Evolutionary conservation across 2,888 invertebrate genomes (phyloP), one percentile per base, ranked within the genome.

Genomic region (Seira ritae): DNA sequence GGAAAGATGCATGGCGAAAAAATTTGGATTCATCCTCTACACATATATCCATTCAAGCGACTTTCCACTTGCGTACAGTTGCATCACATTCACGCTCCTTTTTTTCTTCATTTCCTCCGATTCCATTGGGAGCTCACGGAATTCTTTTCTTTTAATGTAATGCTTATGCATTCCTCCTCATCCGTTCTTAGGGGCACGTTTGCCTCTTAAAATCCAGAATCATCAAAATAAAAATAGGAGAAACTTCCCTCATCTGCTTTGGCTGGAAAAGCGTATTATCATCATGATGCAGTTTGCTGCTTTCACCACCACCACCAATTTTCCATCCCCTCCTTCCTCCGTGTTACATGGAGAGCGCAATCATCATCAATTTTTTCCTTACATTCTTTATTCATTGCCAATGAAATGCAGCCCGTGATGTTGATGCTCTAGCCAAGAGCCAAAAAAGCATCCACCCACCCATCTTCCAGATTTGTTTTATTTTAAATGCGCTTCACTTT

Each of bases 201-300:
- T 60, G 6, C 60, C 17, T n/a, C 60, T 60, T 60, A 60, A 6
- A n/a, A 19, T 60, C 17, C 60, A 60, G 17, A 42, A 42, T 10
- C 12, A 42, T 42, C 42, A 62, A 22, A 77, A 77, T 55, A 69
- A 77, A 70, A 77, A 62, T 42, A 62, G 46, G 77, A 46, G 65
- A 42, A 69, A 77, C 70, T 69, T 76, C 69, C 70, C 65, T 77
- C 77, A 77, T 77, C 70, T 77, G n/a, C n/a, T n/a, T n/a, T n/a
- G 37, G 55, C 31, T 60, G 24, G 69, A 60, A 69, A 75, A 75
- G 67, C 69, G 67, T 76, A 55, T 68, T 50, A 76, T 76, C 37
- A 70, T 77, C 67, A 42, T 75, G 42, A n/a, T 74, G 37, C 15
- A 66, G 20, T 24, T 31, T 42, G 42, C 74, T 66, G 12, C 74